Conservation (phyloP, 2,888 invertebrate genomes). For the Sicus ferrugineus region DNA sequence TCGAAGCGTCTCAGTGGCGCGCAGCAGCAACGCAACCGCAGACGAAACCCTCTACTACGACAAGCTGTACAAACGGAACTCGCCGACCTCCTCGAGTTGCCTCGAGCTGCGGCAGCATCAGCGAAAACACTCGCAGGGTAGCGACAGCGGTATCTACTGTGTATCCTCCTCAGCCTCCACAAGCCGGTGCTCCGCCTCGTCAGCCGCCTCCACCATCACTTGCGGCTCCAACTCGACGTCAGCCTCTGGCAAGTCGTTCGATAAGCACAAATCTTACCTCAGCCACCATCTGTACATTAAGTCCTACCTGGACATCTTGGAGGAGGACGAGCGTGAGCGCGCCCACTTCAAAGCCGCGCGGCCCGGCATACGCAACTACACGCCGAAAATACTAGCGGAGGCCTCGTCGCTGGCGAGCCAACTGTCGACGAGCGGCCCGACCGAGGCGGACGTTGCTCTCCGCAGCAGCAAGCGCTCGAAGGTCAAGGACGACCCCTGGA, state of each 20-base stretch:
- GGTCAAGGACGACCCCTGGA: constrained; percentile 71
- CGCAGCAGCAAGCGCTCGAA: constrained; percentile 28
- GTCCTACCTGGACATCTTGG: constrained; percentile 67
- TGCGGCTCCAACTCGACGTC: constrained; percentile 60
- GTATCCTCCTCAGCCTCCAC: constrained; percentile 53
- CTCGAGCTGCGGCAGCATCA: constrained; percentile 32
- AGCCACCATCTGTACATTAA: constrained; percentile 69
- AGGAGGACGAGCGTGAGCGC: constrained; percentile 65
- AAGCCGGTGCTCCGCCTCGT: constrained; percentile 58
- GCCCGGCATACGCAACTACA: constrained; percentile 75
- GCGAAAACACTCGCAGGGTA: constrained; percentile 52
- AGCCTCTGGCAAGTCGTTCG: constrained; percentile 56
- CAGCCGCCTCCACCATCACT: constrained; percentile 60
- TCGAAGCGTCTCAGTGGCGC: constrained; percentile 34
- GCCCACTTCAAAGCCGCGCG: constrained; percentile 66
- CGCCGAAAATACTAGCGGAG: constrained; percentile 72
- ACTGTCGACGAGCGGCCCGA: constrained; percentile 9
- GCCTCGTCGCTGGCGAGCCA: constrained; percentile 47
- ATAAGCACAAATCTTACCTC: constrained; percentile 65
- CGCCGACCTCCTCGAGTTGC: constrained; percentile 31
- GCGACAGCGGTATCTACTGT: constrained; percentile 57
- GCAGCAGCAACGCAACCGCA: too few species aligned
- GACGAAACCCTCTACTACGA: constrained; percentile 7
- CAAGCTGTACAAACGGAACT: constrained; percentile 8
- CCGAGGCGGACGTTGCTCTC: constrained; percentile 28